A percentile compares a stretch with the other conserved stretches of the same genome.
phyloP scores from a whole-genome alignment of 1,140 invertebrate species.

The Monochamus saltuarius region DNA sequence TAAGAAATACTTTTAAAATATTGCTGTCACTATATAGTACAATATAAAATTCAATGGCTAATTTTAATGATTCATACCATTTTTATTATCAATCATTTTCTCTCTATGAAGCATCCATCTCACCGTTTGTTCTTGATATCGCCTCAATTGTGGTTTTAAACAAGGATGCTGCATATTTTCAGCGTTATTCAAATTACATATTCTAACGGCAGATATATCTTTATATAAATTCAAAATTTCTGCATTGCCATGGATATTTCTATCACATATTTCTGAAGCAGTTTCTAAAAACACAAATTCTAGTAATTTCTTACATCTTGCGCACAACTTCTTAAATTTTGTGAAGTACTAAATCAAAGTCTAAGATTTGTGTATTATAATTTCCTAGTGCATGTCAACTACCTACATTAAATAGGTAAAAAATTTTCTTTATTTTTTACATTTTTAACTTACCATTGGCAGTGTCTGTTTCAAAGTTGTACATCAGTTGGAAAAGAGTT shows the following conservation, averaged over 20 bases:
- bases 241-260: slow-evolving; percentile 20
- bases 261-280: background rate
- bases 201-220: slow-evolving; percentile 21
- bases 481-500: slow-evolving; percentile 32
- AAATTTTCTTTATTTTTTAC: too few relatives aligned
- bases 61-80: slow-evolving; percentile 18
- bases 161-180: slow-evolving; percentile 33
- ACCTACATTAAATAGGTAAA: too few relatives aligned
- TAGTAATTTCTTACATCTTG: slow-evolving; percentile 6
- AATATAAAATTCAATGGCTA: too few relatives aligned
- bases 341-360: too few relatives aligned
- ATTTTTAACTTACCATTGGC: slow-evolving; percentile 12
- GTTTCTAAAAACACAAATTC: background rate
- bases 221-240: slow-evolving; percentile 35
- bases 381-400: too few relatives aligned
- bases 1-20: too few relatives aligned
- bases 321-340: background rate
- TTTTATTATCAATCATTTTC: slow-evolving; percentile 23
- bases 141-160: slow-evolving; percentile 56
- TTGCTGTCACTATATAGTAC: too few relatives aligned
- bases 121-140: slow-evolving; percentile 68
- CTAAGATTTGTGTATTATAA: too few relatives aligned
- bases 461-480: slow-evolving; percentile 22
- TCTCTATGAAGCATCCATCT: slow-evolving; percentile 70
- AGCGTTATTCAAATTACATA: slow-evolving; percentile 13